Conservation (phyloP, 2,797 vertebrate genomes). For the Anguilla pacifica region DNA sequence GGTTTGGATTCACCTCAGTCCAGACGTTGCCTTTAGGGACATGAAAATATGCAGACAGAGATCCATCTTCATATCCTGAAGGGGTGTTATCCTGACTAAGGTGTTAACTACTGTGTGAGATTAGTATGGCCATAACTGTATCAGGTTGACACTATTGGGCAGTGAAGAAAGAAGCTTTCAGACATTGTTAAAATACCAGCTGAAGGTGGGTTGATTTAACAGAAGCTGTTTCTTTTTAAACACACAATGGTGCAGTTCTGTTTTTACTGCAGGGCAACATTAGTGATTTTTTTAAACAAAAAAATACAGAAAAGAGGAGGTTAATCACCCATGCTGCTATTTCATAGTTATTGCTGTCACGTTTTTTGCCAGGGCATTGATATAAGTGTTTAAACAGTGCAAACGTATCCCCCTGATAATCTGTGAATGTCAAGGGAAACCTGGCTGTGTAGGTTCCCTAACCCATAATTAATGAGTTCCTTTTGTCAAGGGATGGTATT, state of each 20-base stretch:
- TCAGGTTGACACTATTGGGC: not conserved
- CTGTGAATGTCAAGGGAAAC: not conserved
- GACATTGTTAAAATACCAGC: constrained; percentile 3
- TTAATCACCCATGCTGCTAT: not conserved
- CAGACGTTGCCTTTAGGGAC: not conserved
- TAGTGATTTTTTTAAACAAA: not conserved
- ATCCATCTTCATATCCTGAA: not conserved
- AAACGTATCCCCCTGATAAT: not conserved
- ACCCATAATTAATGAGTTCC: constrained; percentile 3
- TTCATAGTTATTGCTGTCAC: not conserved
- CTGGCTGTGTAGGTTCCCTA: not conserved
- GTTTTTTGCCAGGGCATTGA: not conserved
- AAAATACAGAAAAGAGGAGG: not conserved
- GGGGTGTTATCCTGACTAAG: not conserved
- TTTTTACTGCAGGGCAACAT: not conserved
- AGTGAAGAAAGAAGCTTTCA: not conserved
- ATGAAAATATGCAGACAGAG: not conserved
- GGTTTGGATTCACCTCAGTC: not conserved
- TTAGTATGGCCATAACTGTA: not conserved
- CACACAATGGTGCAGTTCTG: not conserved
- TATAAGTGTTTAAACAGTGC: not conserved
- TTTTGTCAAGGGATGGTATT: not conserved
- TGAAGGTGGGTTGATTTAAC: not conserved
- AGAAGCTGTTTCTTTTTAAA: not conserved
- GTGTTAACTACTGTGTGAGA: not conserved